A percentile compares a stretch with the other conserved stretches of the same genome.
These are phyloP conservation scores for Mactra quadrangularis DNA, from an alignment of 1,140 invertebrate species.

Conservation along the genomic window DNA sequence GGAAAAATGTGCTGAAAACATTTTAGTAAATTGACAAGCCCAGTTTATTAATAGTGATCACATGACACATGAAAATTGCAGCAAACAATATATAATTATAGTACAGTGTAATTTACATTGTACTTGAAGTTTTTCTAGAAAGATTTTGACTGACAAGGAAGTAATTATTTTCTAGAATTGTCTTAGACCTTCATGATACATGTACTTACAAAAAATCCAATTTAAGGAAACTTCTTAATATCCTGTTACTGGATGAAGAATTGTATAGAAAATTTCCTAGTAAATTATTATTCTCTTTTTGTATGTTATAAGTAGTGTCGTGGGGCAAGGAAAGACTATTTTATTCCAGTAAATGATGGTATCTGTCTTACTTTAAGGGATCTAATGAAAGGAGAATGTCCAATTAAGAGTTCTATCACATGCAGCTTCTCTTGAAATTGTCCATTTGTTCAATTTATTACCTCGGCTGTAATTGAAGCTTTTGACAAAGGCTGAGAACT, in stretches of 20 bases:
- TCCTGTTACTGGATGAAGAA: not conserved
- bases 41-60: no score
- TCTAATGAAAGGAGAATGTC: constrained; percentile 19
- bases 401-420: constrained; percentile 5
- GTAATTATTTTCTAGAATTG: no score
- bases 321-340: constrained; percentile 21
- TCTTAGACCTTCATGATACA: no score
- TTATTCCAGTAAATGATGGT: constrained; percentile 35
- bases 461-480: constrained; percentile 1
- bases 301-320: constrained; percentile 21
- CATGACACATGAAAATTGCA: no score
- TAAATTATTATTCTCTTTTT: constrained; percentile 25
- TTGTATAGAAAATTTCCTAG: not conserved
- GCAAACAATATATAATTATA: no score
- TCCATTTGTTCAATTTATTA: constrained; percentile 30
- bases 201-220: no score
- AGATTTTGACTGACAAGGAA: no score
- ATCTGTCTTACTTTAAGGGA: constrained; percentile 13
- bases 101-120: no score
- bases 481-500: no score
- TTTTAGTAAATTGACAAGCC: no score
- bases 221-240: constrained; percentile 32
- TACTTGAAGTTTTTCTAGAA: no score
- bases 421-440: not conserved
- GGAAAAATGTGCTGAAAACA: no score